phyloP scores from a whole-genome alignment of 2,797 vertebrate species.

The Spea hammondii region DNA sequence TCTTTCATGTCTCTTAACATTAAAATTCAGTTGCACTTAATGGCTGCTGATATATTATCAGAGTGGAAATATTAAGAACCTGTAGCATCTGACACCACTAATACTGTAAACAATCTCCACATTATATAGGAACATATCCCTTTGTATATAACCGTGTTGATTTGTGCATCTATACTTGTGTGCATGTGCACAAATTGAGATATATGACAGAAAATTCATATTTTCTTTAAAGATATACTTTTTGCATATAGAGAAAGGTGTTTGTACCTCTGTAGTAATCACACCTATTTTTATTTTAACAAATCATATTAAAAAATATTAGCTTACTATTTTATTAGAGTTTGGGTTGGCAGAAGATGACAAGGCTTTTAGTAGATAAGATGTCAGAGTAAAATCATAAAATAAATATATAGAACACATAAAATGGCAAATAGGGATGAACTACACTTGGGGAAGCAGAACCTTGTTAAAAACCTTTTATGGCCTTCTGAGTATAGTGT shows the following conservation, averaged over 20 bases:
- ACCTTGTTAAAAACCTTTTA: slow-evolving; percentile 40
- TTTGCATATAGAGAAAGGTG: too few species aligned
- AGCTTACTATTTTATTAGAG: too few species aligned
- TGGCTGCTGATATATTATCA: slow-evolving; percentile 33
- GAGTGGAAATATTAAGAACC: slow-evolving; percentile 33
- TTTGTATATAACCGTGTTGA: slow-evolving; percentile 33
- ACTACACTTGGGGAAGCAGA: slow-evolving; percentile 8
- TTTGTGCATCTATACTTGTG: slow-evolving; percentile 1
- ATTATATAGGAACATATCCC: slow-evolving; percentile 15
- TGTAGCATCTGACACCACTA: slow-evolving; percentile 32
- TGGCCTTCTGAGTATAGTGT: slow-evolving; percentile 43
- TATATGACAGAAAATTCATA: slow-evolving; percentile 23
- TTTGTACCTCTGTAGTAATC: too few species aligned
- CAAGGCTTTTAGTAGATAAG: background rate
- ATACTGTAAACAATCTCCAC: slow-evolving; percentile 30
- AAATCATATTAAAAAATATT: too few species aligned
- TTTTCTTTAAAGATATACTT: slow-evolving; percentile 17
- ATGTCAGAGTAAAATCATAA: background rate
- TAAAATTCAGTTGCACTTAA: slow-evolving; percentile 21
- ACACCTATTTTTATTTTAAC: too few species aligned
- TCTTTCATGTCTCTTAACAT: slow-evolving; percentile 19
- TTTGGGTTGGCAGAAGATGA: background rate
- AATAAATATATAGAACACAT: background rate
- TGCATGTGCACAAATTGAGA: slow-evolving; percentile 21
- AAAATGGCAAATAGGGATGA: slow-evolving; percentile 23